Percentiles rank a stretch among this genome's conserved stretches.
phyloP scores from a whole-genome alignment of 2,888 invertebrate genomes.

The Caenorhabditis sp. region DNA sequence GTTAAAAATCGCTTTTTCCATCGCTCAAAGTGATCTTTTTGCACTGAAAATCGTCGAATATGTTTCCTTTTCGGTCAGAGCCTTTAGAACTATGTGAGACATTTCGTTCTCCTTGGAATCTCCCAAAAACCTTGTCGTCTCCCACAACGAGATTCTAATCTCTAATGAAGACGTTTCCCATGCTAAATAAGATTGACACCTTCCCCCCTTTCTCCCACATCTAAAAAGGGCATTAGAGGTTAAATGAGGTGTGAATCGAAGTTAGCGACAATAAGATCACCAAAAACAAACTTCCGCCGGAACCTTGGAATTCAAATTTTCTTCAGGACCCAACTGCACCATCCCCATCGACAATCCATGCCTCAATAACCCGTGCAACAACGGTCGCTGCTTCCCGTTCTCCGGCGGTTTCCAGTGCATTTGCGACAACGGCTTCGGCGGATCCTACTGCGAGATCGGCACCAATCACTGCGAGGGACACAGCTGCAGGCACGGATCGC shows the following conservation, averaged over 20 bases:
- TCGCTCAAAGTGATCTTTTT: too few species aligned
- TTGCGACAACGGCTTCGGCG: conserved; percentile 98
- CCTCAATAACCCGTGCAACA: conserved; percentile 7
- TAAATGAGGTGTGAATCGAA: conserved; percentile 43
- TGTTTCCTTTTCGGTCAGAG: too few species aligned
- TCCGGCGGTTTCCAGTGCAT: conserved; percentile 94
- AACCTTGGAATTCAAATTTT: background rate
- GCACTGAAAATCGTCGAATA: too few species aligned
- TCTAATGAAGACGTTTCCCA: conserved; percentile 20
- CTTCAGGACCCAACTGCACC: conserved; percentile 49
- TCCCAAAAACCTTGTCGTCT: background rate
- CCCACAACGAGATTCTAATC: conserved; percentile 36
- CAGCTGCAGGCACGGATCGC: conserved; percentile 96
- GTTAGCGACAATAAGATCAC: conserved; percentile 7
- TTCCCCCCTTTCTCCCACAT: too few species aligned
- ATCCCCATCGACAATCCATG: conserved; percentile 9
- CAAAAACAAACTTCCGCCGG: conserved; percentile 55
- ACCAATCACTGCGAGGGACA: conserved; percentile 92
- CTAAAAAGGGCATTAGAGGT: conserved; percentile 22
- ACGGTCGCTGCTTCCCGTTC: conserved; percentile 34
- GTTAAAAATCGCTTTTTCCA: too few species aligned
- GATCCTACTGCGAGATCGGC: conserved; percentile 83
- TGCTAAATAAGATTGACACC: conserved; percentile 49
- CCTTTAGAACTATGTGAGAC: too few species aligned
- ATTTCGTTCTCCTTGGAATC: background rate